phyloP scores from a whole-genome alignment of 2,797 vertebrate species.

The Ceyx erithaca region DNA sequence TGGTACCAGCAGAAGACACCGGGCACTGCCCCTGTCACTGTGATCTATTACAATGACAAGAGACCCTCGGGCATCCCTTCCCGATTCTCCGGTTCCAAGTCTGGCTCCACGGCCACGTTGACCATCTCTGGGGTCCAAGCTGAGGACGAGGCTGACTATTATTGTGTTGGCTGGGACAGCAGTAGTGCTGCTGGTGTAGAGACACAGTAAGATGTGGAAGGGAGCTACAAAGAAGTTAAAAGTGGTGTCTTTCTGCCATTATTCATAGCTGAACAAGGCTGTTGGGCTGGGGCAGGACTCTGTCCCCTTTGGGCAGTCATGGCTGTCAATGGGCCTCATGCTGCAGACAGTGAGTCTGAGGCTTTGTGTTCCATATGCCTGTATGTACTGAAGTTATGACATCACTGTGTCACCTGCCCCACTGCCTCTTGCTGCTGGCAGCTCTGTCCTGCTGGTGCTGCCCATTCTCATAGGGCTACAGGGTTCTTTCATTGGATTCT shows the following conservation, averaged over 20 bases:
- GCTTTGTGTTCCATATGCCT: no score
- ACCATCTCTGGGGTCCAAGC: neutral
- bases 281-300: neutral
- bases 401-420: no score
- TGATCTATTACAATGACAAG: neutral
- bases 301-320: no score
- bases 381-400: no score
- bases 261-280: no score
- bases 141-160: neutral
- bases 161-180: neutral
- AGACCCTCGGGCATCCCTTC: neutral
- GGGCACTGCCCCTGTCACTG: neutral
- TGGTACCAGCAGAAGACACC: neutral
- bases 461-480: no score
- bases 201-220: no score
- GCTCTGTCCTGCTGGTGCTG: neutral
- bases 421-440: neutral
- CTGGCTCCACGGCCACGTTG: neutral
- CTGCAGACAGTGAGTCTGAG: no score
- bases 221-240: no score
- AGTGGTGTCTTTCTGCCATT: no score
- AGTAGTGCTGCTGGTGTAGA: neutral
- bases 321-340: no score
- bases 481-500: fast-evolving
- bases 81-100: neutral